Percentiles rank a stretch among this genome's conserved stretches.
Evolutionary conservation across 2,113 vertebrate species (phyloP).

Genomic region (Craseonycteris thonglongyai): DNA sequence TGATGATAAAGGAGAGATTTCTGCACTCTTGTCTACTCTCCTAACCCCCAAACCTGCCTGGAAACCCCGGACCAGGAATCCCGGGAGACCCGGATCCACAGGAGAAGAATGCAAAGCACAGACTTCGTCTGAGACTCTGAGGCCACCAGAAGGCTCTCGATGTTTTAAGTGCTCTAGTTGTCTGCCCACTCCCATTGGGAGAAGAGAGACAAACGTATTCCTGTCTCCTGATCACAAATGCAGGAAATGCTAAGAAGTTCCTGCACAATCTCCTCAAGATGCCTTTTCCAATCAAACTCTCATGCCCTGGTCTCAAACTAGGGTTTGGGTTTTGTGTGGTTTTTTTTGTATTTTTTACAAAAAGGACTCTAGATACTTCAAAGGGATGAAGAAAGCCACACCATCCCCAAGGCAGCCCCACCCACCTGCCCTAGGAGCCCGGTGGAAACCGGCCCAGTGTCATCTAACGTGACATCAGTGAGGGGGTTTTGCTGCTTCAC

Average conservation of each 20-base stretch:
- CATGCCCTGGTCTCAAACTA: background rate
- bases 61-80: background rate
- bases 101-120: background rate
- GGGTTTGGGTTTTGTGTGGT: too few relatives aligned
- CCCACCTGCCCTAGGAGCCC: too few relatives aligned
- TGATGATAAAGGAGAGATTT: background rate
- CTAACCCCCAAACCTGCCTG: background rate
- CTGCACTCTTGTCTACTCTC: background rate
- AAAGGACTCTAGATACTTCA: background rate
- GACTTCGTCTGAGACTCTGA: background rate
- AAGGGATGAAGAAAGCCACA: background rate
- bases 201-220: background rate
- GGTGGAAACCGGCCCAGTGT: too few relatives aligned
- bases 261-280: background rate
- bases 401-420: too few relatives aligned
- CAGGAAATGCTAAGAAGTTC: background rate
- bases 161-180: background rate
- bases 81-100: rapidly evolving
- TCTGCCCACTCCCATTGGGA: background rate
- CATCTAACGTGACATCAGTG: background rate
- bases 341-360: too few relatives aligned
- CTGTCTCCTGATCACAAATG: background rate
- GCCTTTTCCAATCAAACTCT: background rate
- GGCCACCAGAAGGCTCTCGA: background rate
- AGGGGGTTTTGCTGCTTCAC: background rate